These are phyloP conservation scores for Alexandromys fortis DNA, from an alignment of 2,113 vertebrate genomes.

Conservation along the genomic window DNA sequence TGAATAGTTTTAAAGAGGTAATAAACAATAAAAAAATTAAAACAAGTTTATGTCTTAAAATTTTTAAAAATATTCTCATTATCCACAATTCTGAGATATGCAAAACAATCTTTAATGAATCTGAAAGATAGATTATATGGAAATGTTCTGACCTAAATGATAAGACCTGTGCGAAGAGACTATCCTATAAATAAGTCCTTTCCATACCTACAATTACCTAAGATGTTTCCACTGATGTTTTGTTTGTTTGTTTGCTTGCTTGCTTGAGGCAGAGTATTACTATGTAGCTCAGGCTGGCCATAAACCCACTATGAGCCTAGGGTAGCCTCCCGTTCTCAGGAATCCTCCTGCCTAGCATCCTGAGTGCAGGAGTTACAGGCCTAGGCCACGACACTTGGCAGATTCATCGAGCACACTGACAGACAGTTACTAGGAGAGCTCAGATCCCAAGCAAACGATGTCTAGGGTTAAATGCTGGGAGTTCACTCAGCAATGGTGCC, in stretches of 20 bases:
- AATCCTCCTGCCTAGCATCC: not conserved
- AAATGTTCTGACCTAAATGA: not conserved
- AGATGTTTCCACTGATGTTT: not conserved
- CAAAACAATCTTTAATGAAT: conserved; percentile 7
- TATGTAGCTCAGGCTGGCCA: not conserved
- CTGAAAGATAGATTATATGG: not conserved
- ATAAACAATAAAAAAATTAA: not conserved
- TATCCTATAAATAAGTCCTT: not conserved
- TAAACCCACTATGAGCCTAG: not conserved
- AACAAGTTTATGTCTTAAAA: not conserved
- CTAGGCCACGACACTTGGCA: not conserved
- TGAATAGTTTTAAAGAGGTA: conserved; percentile 10
- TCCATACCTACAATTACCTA: not conserved
- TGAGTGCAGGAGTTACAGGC: not conserved
- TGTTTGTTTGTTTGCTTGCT: not conserved
- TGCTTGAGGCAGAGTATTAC: not conserved
- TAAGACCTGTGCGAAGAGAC: not conserved
- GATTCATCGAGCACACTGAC: not conserved
- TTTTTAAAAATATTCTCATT: not conserved
- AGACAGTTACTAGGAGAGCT: not conserved
- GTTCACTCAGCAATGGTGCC: not conserved
- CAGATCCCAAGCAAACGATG: not conserved
- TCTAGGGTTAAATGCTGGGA: not conserved
- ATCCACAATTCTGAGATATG: not conserved
- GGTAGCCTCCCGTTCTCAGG: not conserved